Percentiles rank a stretch among this genome's conserved stretches.
These are phyloP conservation scores for Sylvia atricapilla DNA, from an alignment of 2,113 vertebrate genomes.

Conservation along the genomic window DNA sequence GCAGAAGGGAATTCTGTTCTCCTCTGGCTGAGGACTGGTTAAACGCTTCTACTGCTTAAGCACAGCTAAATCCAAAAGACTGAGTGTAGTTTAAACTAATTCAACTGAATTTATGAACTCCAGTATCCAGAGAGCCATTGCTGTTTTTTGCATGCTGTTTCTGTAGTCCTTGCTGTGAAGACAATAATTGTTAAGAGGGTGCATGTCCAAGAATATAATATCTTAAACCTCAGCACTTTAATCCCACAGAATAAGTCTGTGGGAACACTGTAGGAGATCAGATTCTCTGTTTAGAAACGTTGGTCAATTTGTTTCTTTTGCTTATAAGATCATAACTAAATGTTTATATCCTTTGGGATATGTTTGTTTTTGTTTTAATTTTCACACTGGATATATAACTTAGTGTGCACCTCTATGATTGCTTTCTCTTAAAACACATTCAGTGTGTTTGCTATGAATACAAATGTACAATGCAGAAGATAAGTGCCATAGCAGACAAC, in stretches of 20 bases:
- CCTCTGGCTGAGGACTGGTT: background rate
- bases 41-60: background rate
- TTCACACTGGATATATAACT: background rate
- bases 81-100: background rate
- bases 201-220: background rate
- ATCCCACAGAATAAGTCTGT: background rate
- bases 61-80: background rate
- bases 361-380: constrained; percentile 21
- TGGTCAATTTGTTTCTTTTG: background rate
- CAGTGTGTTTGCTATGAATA: background rate
- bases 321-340: background rate
- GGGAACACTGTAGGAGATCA: background rate
- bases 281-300: background rate
- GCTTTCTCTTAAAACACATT: constrained; percentile 12
- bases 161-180: background rate
- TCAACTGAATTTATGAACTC: background rate
- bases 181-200: background rate
- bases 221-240: background rate
- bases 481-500: background rate
- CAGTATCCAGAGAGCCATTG: background rate
- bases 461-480: constrained; percentile 2
- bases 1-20: background rate
- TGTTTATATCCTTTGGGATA: background rate
- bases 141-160: background rate
- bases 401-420: background rate